Conservation (phyloP, 2,797 vertebrate species). For the Sebastes elongatus region DNA sequence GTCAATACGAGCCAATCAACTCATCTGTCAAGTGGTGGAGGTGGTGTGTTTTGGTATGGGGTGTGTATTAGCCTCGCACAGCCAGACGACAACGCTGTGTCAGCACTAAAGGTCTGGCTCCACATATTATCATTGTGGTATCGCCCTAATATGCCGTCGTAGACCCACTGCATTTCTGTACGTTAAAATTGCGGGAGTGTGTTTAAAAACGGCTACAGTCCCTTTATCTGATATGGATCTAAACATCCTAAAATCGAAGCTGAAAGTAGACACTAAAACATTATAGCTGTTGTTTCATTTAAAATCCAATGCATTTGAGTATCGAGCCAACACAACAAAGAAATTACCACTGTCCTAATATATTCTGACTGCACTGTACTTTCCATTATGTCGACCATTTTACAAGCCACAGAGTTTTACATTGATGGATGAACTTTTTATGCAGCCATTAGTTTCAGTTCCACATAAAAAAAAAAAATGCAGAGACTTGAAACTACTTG, state of each 20-base stretch:
- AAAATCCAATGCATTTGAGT: neutral
- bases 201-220: neutral
- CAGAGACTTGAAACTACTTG: constrained; percentile 9
- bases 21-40: neutral
- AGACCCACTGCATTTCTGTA: neutral
- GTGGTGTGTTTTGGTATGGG: neutral
- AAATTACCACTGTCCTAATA: neutral
- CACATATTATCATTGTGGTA: neutral
- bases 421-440: constrained; percentile 45
- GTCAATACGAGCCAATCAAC: neutral
- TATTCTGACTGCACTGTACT: neutral
- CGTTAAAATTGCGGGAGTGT: neutral
- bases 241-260: neutral
- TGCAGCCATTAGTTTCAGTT: constrained; percentile 22
- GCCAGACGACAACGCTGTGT: neutral
- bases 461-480: neutral
- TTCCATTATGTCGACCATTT: constrained; percentile 6
- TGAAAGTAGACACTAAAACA: neutral
- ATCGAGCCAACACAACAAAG: neutral
- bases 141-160: no score
- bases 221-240: neutral
- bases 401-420: constrained; percentile 3
- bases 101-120: neutral
- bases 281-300: neutral
- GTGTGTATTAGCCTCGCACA: neutral